Conservation (phyloP, 2,797 vertebrate genomes). For the Argentina silus region DNA sequence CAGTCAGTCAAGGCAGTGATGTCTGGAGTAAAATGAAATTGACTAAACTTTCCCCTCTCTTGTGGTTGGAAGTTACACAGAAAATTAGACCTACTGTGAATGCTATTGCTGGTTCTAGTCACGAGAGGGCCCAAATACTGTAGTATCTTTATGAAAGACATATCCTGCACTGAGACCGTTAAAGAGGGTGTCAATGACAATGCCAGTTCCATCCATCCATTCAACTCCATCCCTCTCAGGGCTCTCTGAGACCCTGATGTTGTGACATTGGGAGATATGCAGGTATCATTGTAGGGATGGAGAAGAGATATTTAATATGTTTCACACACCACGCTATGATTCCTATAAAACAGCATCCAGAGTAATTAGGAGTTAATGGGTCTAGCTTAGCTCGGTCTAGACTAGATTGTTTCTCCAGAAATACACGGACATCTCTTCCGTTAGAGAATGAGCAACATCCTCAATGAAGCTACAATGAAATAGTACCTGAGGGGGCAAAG, state of each 20-base stretch:
- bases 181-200: background rate
- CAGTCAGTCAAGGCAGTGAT: background rate
- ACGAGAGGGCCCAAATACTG: background rate
- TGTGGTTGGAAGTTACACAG: background rate
- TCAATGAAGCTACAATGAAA: slow-evolving; percentile 13
- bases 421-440: slow-evolving; percentile 14
- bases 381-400: slow-evolving; percentile 1
- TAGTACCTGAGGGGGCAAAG: slow-evolving; percentile 10
- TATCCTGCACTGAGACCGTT: background rate
- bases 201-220: slow-evolving; percentile 13
- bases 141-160: background rate
- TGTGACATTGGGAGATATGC: background rate
- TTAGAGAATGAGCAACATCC: background rate
- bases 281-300: slow-evolving; percentile 14
- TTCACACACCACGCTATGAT: slow-evolving; percentile 6
- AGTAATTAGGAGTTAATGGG: slow-evolving; percentile 20
- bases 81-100: background rate
- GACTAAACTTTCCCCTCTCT: background rate
- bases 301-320: slow-evolving; percentile 4
- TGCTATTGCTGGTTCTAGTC: slow-evolving; percentile 1
- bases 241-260: background rate
- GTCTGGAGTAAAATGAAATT: background rate
- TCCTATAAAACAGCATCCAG: slow-evolving; percentile 11
- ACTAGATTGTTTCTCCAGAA: slow-evolving; percentile 27
- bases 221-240: background rate